Conservation (phyloP, 2,797 vertebrate genomes). For the Typhlichthys eigenmanni region DNA sequence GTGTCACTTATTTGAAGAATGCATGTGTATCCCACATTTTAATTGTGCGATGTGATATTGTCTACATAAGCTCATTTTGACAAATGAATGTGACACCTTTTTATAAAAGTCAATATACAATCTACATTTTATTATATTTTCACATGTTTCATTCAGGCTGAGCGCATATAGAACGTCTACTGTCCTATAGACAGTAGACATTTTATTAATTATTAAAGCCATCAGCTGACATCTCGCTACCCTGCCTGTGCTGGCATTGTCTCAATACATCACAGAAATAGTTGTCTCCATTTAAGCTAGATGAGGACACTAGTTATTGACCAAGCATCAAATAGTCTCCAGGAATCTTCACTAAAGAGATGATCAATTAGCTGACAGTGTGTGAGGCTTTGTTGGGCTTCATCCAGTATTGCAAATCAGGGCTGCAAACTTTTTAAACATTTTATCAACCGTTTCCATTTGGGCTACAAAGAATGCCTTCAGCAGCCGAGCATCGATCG, state of each 20-base stretch:
- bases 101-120: no score
- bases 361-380: constrained; percentile 48
- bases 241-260: constrained; percentile 2
- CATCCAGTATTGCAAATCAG: constrained; percentile 39
- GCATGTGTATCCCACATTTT: no score
- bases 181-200: no score
- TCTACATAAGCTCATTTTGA: no score
- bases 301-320: constrained; percentile 30
- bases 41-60: no score
- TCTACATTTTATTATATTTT: no score
- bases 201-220: no score
- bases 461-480: constrained; percentile 30
- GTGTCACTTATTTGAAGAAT: no score
- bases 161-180: no score
- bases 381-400: constrained; percentile 12
- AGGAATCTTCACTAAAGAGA: constrained; percentile 51
- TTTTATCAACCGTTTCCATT: constrained; percentile 50
- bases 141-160: no score
- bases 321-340: constrained; percentile 42
- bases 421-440: constrained; percentile 45
- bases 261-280: constrained; percentile 20
- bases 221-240: not conserved
- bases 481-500: not conserved
- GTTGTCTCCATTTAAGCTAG: constrained; percentile 24
- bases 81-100: no score